These are phyloP conservation scores for Megalops cyprinoides DNA, from an alignment of 2,797 vertebrate genomes.

Conservation along the genomic window DNA sequence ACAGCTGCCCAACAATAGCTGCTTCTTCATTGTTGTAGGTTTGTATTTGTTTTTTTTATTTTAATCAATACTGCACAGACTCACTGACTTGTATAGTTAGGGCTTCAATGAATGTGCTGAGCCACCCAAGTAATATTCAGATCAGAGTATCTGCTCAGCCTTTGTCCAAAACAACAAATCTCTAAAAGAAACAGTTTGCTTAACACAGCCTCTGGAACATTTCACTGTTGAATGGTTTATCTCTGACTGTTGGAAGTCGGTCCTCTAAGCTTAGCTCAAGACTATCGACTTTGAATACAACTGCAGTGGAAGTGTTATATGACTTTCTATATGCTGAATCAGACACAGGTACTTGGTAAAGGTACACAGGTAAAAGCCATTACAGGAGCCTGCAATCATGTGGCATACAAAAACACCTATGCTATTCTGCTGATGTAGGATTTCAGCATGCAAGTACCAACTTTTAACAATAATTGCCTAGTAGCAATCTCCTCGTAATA, in stretches of 20 bases:
- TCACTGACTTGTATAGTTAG: not conserved
- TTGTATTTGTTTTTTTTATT: not conserved
- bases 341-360: not conserved
- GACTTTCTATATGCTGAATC: not conserved
- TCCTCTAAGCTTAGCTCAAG: not conserved
- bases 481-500: not conserved
- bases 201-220: not conserved
- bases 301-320: not conserved
- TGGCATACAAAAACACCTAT: not conserved
- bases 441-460: not conserved
- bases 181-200: conserved; percentile 4
- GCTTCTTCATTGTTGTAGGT: not conserved
- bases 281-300: not conserved
- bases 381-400: not conserved
- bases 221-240: not conserved
- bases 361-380: not conserved
- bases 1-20: not conserved
- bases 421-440: not conserved
- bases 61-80: not conserved
- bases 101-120: not conserved
- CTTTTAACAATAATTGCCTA: conserved; percentile 1
- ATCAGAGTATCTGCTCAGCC: too few relatives aligned
- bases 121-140: not conserved
- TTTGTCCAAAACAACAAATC: not conserved
- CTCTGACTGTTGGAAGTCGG: not conserved